A percentile compares a stretch with the other conserved stretches of the same genome.
These are phyloP conservation scores for Pogonophryne albipinna DNA, from an alignment of 2,797 vertebrate species.

Conservation along the genomic window DNA sequence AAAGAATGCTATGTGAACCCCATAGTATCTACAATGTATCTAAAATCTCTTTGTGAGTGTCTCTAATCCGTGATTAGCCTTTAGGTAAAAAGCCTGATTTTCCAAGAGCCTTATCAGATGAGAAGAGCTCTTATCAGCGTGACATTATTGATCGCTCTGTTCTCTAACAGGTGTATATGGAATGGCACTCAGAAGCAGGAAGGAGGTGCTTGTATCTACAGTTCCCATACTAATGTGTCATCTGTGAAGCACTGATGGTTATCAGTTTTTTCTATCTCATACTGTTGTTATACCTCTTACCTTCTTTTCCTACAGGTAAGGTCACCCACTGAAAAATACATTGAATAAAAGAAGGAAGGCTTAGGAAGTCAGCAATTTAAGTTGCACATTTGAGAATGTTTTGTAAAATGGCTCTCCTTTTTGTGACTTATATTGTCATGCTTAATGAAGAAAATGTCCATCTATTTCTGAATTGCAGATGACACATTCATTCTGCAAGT, in stretches of 20 bases:
- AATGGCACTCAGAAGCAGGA: slow-evolving; percentile 71
- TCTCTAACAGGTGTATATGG: slow-evolving; percentile 65
- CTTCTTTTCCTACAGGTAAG: slow-evolving; percentile 9
- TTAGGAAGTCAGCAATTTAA: slow-evolving; percentile 6
- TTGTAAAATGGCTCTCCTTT: slow-evolving; percentile 46
- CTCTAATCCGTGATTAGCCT: slow-evolving; percentile 66
- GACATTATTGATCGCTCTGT: slow-evolving; percentile 79
- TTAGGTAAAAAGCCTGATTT: slow-evolving; percentile 60
- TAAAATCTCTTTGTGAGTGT: slow-evolving; percentile 45
- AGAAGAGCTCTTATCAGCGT: slow-evolving; percentile 82
- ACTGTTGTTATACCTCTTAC: slow-evolving; percentile 40
- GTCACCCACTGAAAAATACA: neutral
- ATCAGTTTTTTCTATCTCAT: slow-evolving; percentile 59
- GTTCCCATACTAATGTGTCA: slow-evolving; percentile 63
- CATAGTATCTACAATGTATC: slow-evolving; percentile 40
- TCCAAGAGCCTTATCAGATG: slow-evolving; percentile 80
- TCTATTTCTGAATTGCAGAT: slow-evolving; percentile 71
- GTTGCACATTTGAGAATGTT: slow-evolving; percentile 29
- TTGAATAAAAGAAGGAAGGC: slow-evolving; percentile 5
- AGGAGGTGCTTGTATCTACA: slow-evolving; percentile 75
- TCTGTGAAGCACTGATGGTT: slow-evolving; percentile 72
- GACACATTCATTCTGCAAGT: slow-evolving; percentile 78
- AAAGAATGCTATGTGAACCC: slow-evolving; percentile 10
- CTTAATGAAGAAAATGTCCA: slow-evolving; percentile 69
- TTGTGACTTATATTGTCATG: slow-evolving; percentile 56